These are phyloP conservation scores for Drosophila sp. DNA, from an alignment of 1,140 invertebrate genomes.

Conservation along the genomic window DNA sequence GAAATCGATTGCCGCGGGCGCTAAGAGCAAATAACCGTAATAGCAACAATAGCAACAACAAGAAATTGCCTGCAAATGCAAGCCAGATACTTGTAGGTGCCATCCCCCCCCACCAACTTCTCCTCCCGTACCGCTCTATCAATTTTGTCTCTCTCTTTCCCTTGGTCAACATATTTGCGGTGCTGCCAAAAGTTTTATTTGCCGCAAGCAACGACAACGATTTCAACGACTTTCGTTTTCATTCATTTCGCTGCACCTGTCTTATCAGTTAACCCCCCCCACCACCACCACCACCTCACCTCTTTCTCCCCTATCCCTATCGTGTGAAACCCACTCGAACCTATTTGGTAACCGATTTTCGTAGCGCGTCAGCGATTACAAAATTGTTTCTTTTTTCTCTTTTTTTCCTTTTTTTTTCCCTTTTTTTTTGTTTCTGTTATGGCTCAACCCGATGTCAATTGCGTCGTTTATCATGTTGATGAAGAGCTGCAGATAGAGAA, in stretches of 20 bases:
- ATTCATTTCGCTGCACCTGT: conserved; percentile 38
- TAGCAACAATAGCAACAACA: conserved; percentile 45
- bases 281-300: neutral
- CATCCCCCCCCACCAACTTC: neutral
- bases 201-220: conserved; percentile 29
- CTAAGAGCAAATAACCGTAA: conserved; percentile 54
- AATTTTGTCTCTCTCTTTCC: neutral
- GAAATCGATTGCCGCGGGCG: conserved; percentile 59
- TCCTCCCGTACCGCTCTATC: too few relatives aligned
- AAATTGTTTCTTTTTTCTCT: conserved; percentile 21
- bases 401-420: conserved; percentile 28
- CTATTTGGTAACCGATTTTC: conserved; percentile 44
- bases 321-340: conserved; percentile 27
- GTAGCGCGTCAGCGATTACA: conserved; percentile 40
- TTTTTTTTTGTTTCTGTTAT: conserved; percentile 4
- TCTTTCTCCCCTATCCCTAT: neutral
- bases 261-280: conserved; percentile 32
- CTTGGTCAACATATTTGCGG: neutral
- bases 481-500: neutral
- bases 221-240: conserved; percentile 45
- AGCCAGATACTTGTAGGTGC: conserved; percentile 18
- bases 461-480: conserved; percentile 55
- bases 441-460: conserved; percentile 61
- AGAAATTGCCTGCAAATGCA: conserved; percentile 58
- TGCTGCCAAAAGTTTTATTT: conserved; percentile 39